Evolutionary conservation across 2,888 invertebrate species (phyloP), one percentile per base, ranked within the genome.

Genomic region (Odontocolon sp.): DNA sequence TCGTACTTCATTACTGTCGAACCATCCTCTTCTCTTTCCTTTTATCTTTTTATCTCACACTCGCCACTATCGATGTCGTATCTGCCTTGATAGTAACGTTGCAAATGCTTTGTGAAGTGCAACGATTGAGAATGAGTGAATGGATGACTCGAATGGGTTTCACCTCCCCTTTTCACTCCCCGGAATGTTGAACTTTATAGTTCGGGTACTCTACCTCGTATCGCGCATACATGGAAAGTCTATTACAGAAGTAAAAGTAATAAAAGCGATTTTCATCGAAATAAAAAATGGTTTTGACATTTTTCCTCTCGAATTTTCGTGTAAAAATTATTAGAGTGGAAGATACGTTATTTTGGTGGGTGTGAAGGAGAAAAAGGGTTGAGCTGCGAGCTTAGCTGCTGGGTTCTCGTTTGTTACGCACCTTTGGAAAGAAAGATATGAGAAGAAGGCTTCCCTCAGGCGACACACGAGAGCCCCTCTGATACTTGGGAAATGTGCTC

Each of bases 81-180:
- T 38, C 38, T n/a, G 14, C 18, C 11, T 14, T 26, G 11, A 11
- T 42, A 26, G 9, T 16, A 8, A 6, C 16, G 14, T 21, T 31
- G 42, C 26, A 16, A 69, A 69, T 61, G 52, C 9, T 33, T 54
- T 16, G 42, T 31, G 21, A 42, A 23, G 16, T 23, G 11, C 52
- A 21, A 23, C 33, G 40, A 61, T 54, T 42, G 40, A 31, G 40
- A 47, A 61, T 52, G 52, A 59, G 50, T 28, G 50, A 69, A 14
- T 42, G 59, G 50, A 38, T 47, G 45, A 57, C 68, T 47, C 50
- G 50, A 50, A 28, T 21, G 14, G 52, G 14, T 67, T 47, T 57
- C 33, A 28, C 31, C 31, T 9, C 40, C 16, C 28, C 3, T 31
- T 33, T 52, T 9, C 16, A 14, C 52, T 28, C 52, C 9, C n/a